These are phyloP conservation scores for Chironomus striatipennis DNA, from an alignment of 1,140 invertebrate species.

Conservation along the genomic window DNA sequence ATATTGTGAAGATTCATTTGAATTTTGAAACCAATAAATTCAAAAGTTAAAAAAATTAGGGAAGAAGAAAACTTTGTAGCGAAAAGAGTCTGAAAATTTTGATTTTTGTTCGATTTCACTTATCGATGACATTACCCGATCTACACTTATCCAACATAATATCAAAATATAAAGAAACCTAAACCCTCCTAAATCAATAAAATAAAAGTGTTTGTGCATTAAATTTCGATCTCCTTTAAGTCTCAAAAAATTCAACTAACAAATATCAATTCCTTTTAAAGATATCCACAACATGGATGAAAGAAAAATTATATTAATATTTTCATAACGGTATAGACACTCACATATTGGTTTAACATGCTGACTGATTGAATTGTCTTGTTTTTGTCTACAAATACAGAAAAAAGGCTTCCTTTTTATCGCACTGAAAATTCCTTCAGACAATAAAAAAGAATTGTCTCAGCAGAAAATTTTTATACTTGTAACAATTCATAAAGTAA, in stretches of 20 bases:
- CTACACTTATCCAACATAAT: too few species aligned
- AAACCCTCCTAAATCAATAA: constrained; percentile 6
- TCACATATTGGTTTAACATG: constrained; percentile 1
- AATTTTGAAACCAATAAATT: too few species aligned
- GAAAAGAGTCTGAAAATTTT: background rate
- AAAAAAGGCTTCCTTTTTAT: background rate
- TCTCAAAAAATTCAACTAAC: background rate
- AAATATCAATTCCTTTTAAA: background rate
- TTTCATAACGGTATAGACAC: constrained; percentile 7
- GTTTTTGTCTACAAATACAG: background rate
- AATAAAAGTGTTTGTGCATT: background rate
- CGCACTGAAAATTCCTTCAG: background rate
- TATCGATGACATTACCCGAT: too few species aligned
- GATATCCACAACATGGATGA: background rate
- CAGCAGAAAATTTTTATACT: constrained; percentile 1
- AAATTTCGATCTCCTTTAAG: background rate
- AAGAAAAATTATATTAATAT: background rate
- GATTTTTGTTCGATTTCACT: too few species aligned
- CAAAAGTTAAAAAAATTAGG: too few species aligned
- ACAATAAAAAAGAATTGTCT: background rate
- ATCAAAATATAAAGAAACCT: too few species aligned
- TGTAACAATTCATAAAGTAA: constrained; percentile 4
- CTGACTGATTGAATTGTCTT: constrained; percentile 22
- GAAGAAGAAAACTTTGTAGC: too few species aligned
- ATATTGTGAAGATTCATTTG: too few species aligned